Base-by-base conservation (phyloP, 2,797 vertebrate species). In the Lepus townsendii region DNA sequence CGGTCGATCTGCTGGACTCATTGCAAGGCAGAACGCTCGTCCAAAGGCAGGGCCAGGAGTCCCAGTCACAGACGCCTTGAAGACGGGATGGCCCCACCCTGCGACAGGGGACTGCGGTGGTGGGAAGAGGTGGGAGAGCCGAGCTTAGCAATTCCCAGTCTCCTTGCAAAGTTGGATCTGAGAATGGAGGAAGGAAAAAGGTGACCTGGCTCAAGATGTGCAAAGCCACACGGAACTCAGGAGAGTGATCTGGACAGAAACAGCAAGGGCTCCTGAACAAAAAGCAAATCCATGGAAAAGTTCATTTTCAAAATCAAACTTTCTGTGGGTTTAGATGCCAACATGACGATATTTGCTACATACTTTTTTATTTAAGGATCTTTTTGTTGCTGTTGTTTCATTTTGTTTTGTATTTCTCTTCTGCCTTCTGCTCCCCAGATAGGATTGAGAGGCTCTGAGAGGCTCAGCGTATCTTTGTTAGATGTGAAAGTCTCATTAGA, bases 1-100 rank as follows among this genome's bases (percentile, higher is more conserved):
- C 89, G 90, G 84, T 86, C 1, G 9, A 86, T 92, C 95, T 93
- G 82, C 91, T 91, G 85, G 88, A 95, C 95, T 96, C 93, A 78
- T 84, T 83, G 75, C 63, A 52, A 26, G 83, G 79, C 78, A 88
- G 63, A 84, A 72, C 52, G 24, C 32, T 94, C 91, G 94, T 95
- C 95, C 91, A 78, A 91, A 90, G 75, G 86, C 93, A 95, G 57
- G 80, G 24, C 83, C 42, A 66, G 76, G 92, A 86, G 92, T 50
- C 80, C 42, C 52, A 54, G 82, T n/a, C 42, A 75, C 47, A 73
- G 75, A n/a, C 19, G 83, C 73, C 75, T 76, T 60, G 75, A 71
- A 50, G 62, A 84, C 52, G 77, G 80, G 78, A 17, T 0, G 73
- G 42, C 69, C 83, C 14, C 42, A 47, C 42, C 42, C 42, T 47